These are phyloP conservation scores for Ascaphus truei DNA, from an alignment of 2,113 vertebrate species.

Conservation along the genomic window DNA sequence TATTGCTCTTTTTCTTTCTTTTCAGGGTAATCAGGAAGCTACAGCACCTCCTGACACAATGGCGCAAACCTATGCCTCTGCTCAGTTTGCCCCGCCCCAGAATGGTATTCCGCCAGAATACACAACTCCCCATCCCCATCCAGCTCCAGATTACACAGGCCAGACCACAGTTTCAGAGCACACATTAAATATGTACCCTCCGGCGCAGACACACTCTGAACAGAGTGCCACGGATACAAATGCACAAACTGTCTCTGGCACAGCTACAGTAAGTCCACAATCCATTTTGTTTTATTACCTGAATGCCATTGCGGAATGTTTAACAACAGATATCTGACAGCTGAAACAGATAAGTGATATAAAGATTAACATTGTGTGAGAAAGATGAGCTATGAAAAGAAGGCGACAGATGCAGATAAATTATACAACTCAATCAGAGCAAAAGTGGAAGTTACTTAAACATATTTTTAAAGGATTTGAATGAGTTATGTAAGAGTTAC, in stretches of 20 bases:
- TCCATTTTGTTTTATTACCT: constrained; percentile 31
- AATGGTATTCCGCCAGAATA: constrained; percentile 88
- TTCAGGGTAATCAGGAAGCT: constrained; percentile 93
- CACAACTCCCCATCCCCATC: constrained; percentile 81
- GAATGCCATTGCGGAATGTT: too few species aligned
- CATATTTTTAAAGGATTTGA: too few species aligned
- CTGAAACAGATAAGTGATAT: too few species aligned
- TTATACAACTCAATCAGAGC: too few species aligned
- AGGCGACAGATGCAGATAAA: too few species aligned
- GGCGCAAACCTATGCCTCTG: constrained; percentile 90
- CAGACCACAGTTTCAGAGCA: constrained; percentile 83
- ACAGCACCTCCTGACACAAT: constrained; percentile 89
- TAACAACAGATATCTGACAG: too few species aligned
- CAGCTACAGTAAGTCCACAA: constrained; percentile 86
- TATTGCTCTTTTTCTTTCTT: constrained; percentile 24
- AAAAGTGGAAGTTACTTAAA: too few species aligned
- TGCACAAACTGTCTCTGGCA: constrained; percentile 87
- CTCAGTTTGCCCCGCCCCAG: constrained; percentile 87
- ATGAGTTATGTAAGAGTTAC: too few species aligned
- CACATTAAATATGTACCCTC: constrained; percentile 88
- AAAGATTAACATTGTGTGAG: too few species aligned
- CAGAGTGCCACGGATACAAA: constrained; percentile 75
- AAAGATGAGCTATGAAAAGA: too few species aligned
- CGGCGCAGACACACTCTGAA: constrained; percentile 86
- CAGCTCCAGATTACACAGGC: constrained; percentile 83